Evolutionary conservation across 2,113 vertebrate genomes (phyloP).

Genomic region (Embiotoca jacksoni): DNA sequence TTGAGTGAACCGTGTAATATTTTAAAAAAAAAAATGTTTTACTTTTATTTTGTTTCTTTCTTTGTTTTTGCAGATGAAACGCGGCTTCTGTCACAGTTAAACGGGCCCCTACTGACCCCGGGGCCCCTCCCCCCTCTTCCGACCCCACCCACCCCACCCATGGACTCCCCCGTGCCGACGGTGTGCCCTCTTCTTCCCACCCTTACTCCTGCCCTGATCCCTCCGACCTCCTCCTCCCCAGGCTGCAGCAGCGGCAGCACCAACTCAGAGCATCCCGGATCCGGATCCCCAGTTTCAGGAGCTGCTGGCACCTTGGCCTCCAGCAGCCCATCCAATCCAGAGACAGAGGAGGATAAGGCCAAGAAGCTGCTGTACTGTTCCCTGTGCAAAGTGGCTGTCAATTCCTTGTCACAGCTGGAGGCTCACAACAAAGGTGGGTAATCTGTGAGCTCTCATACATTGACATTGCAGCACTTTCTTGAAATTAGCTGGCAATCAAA

Average conservation of each 20-base stretch:
- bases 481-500: conserved; percentile 4
- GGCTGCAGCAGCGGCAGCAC: conserved; percentile 58
- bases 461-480: not conserved
- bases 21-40: conserved; percentile 13
- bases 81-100: conserved; percentile 69
- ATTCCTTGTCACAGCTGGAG: conserved; percentile 94
- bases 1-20: conserved; percentile 29
- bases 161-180: conserved; percentile 75
- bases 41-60: conserved; percentile 30
- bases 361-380: conserved; percentile 94
- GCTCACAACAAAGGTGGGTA: conserved; percentile 93
- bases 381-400: conserved; percentile 94
- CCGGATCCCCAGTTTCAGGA: conserved; percentile 44
- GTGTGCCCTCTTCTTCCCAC: conserved; percentile 71
- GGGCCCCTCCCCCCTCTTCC: conserved; percentile 67
- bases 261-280: conserved; percentile 70
- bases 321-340: conserved; percentile 74
- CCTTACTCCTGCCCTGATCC: conserved; percentile 64
- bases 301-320: conserved; percentile 45
- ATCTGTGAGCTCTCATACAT: not conserved
- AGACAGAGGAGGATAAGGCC: conserved; percentile 91
- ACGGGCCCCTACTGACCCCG: conserved; percentile 64
- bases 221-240: conserved; percentile 75
- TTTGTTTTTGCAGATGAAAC: conserved; percentile 76
- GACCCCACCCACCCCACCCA: conserved; percentile 71